Conservation (phyloP, 2,113 vertebrate genomes). For the Pterocles gutturalis region DNA sequence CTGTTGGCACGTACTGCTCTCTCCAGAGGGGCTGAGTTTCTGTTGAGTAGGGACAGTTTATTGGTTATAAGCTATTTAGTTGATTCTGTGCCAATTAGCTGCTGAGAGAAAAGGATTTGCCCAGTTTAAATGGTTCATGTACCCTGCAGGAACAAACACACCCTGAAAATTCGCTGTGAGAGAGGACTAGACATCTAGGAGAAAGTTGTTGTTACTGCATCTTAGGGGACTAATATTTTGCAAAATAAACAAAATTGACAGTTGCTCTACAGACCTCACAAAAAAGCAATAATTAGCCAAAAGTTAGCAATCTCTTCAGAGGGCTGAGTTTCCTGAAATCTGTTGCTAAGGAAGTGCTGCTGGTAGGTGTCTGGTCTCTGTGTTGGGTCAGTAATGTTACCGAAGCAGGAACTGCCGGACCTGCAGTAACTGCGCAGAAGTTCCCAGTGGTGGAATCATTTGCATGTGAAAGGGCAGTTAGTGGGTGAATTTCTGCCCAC, state of each 20-base stretch:
- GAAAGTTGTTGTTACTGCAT: neutral
- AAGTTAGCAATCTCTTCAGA: neutral
- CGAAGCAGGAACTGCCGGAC: neutral
- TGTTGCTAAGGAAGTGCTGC: neutral
- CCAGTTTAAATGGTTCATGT: neutral
- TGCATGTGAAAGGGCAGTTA: neutral
- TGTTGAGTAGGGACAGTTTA: neutral
- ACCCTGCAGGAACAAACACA: neutral
- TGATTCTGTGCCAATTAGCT: neutral
- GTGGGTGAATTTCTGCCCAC: neutral
- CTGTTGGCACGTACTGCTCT: fast-evolving
- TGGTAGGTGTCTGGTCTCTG: neutral
- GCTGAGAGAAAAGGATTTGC: neutral
- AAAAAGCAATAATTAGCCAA: neutral
- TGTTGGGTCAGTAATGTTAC: fast-evolving
- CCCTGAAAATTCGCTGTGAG: neutral
- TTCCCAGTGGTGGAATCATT: neutral
- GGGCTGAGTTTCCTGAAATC: neutral
- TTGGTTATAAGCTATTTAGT: neutral
- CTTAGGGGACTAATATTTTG: neutral
- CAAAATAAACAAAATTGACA: neutral
- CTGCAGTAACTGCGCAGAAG: neutral
- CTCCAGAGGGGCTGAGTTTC: neutral
- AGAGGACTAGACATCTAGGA: neutral
- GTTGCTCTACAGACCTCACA: neutral